Conservation (phyloP, 2,113 vertebrate genomes). For the Xiphophorus couchianus region DNA sequence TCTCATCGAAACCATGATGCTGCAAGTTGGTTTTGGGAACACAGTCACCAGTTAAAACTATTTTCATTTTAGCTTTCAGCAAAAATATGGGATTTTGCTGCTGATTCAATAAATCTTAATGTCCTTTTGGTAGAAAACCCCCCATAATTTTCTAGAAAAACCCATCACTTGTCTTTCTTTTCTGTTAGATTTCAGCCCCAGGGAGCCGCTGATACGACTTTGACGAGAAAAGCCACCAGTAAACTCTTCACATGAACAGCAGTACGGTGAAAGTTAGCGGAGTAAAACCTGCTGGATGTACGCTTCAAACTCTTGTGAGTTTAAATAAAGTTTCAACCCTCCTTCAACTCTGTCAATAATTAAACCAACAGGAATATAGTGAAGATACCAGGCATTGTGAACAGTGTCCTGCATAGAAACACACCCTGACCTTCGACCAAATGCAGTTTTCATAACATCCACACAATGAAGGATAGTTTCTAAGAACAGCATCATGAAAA, state of each 20-base stretch:
- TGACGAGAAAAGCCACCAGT: too few relatives aligned
- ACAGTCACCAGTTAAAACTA: background rate
- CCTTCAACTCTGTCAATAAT: constrained; percentile 59
- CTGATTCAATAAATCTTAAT: background rate
- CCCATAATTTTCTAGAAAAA: too few relatives aligned
- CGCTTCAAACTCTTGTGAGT: background rate
- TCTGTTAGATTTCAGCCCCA: too few relatives aligned
- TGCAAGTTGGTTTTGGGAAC: background rate
- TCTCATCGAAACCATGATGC: background rate
- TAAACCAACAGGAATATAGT: constrained; percentile 25
- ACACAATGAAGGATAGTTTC: background rate
- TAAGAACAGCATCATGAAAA: background rate
- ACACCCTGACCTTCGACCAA: constrained; percentile 21
- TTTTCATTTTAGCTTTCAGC: background rate
- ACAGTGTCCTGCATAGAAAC: background rate
- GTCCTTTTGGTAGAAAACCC: background rate
- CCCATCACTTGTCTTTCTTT: too few relatives aligned
- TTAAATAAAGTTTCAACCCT: background rate
- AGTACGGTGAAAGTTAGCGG: too few relatives aligned
- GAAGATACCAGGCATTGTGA: background rate
- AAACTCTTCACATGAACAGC: too few relatives aligned
- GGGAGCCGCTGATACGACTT: too few relatives aligned
- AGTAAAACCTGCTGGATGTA: background rate
- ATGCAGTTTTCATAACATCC: constrained; percentile 3
- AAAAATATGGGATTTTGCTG: background rate